Percentiles rank a stretch among this genome's conserved stretches.
Conservation (phyloP, 1,140 invertebrate species). For the Atopsyche davidsoni region DNA sequence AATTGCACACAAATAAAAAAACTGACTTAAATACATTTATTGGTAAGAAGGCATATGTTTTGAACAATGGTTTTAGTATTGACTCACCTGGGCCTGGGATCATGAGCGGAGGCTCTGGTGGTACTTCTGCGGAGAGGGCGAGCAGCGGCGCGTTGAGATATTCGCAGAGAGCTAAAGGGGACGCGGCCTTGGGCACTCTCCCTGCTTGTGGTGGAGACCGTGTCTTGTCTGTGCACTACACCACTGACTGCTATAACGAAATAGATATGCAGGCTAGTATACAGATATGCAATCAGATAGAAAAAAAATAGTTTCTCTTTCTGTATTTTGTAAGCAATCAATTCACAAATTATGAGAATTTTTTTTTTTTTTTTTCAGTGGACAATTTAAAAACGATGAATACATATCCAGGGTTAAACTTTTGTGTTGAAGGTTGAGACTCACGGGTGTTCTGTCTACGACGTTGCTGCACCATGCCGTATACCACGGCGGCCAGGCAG, state of each 20-base stretch:
- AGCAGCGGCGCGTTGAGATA: slow-evolving; percentile 15
- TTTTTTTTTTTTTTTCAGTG: background rate
- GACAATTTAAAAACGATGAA: background rate
- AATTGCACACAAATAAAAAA: slow-evolving; percentile 3
- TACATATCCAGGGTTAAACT: background rate
- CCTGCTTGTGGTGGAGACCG: background rate
- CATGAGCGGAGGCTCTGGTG: slow-evolving; percentile 27
- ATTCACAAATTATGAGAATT: background rate
- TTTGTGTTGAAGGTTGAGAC: background rate
- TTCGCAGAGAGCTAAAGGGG: slow-evolving; percentile 25
- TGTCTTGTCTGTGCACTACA: background rate
- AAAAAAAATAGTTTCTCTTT: background rate
- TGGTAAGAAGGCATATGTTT: background rate
- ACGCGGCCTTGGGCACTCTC: slow-evolving; percentile 3
- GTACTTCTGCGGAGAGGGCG: slow-evolving; percentile 24
- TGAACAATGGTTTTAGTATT: background rate
- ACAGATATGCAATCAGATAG: background rate
- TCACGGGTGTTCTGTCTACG: slow-evolving; percentile 41
- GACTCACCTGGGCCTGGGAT: slow-evolving; percentile 22
- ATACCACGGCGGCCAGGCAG: slow-evolving; percentile 79
- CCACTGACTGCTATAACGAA: background rate
- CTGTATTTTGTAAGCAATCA: background rate
- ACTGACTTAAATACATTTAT: background rate
- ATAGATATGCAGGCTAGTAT: background rate
- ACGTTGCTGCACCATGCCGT: slow-evolving; percentile 75